These are phyloP conservation scores for Caenorhabditis inopinata DNA, from an alignment of 1,140 invertebrate species.

Conservation along the genomic window DNA sequence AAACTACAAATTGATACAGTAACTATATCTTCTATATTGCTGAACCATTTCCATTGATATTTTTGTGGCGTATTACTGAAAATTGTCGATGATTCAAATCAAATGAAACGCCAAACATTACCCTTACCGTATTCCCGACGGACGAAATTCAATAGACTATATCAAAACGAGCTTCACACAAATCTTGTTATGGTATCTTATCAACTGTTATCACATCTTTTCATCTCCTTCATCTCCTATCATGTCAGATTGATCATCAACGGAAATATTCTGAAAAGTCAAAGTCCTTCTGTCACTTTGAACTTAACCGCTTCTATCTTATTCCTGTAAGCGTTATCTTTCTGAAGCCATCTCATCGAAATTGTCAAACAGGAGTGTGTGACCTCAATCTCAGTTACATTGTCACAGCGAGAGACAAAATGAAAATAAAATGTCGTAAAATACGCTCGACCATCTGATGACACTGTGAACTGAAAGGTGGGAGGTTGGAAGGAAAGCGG, in stretches of 20 bases:
- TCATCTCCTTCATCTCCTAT: background rate
- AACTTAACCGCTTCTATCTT: background rate
- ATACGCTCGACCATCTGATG: slow-evolving; percentile 27
- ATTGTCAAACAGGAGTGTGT: too few relatives aligned
- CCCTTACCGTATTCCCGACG: background rate
- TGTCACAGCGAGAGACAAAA: background rate
- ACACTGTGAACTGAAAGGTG: slow-evolving; percentile 1
- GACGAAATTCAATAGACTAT: background rate
- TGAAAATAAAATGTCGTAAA: background rate
- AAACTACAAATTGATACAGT: too few relatives aligned
- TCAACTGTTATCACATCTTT: background rate
- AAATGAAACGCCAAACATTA: too few relatives aligned
- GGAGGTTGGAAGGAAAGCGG: background rate
- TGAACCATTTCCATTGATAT: too few relatives aligned
- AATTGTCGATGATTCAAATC: too few relatives aligned
- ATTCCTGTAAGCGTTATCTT: background rate
- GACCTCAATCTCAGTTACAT: slow-evolving; percentile 9
- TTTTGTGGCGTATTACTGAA: too few relatives aligned
- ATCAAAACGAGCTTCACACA: background rate
- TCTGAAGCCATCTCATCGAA: background rate
- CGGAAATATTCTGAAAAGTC: background rate
- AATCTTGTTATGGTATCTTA: background rate
- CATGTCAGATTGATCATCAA: slow-evolving; percentile 21
- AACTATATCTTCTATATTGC: too few relatives aligned
- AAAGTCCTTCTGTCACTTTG: slow-evolving; percentile 8